Base-by-base conservation (phyloP, 2,888 invertebrate genomes). In the Salticus scenicus region DNA sequence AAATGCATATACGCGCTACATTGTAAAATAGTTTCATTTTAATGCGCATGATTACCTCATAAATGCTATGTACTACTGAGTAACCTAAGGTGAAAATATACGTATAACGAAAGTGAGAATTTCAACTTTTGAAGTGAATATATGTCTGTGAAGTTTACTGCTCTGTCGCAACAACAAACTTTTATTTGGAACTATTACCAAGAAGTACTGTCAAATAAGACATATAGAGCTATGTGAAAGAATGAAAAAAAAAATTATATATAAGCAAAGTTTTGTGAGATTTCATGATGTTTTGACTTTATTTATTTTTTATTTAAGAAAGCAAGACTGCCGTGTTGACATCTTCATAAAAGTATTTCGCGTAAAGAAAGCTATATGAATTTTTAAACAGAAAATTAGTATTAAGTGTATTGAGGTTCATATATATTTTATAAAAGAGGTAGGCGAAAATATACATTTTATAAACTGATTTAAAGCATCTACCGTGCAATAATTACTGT, bases 261-360 rank as follows among this genome's bases (percentile, higher is more conserved):
- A 47, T 10, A 14, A 14, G 17, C 17, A 17, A 17, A 47, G 17
- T 24, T 24, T 57, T 57, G 57, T 4, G 57, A 12, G 20, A 24
- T 57, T 57, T 57, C 17, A 24, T 24, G 1, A 57, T 1, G 20
- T 57, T 24, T 24, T 4, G 5, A 57, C 24, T 1, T n/a, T 57
- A 24, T 57, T 17, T 24, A 57, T 57, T 57, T 57, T 4, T 57
- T 57, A 17, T 5, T 24, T 5, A 24, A 24, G 24, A 57, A 5
- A 24, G 57, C 20, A 24, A 24, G 57, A 77, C 83, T 84, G 83
- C 73, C 77, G 83, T 37, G 83, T 83, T 77, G 66, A 71, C 67
- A 73, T 31, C 67, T 37, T 57, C n/a, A n/a, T 77, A 27, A n/a
- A 67, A 84, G 77, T 77, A 66, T 84, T 84, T 73, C 77, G 83